A percentile compares a stretch with the other conserved stretches of the same genome.
Evolutionary conservation across 2,797 vertebrate species (phyloP).

Genomic region (Pogoniulus pusillus): DNA sequence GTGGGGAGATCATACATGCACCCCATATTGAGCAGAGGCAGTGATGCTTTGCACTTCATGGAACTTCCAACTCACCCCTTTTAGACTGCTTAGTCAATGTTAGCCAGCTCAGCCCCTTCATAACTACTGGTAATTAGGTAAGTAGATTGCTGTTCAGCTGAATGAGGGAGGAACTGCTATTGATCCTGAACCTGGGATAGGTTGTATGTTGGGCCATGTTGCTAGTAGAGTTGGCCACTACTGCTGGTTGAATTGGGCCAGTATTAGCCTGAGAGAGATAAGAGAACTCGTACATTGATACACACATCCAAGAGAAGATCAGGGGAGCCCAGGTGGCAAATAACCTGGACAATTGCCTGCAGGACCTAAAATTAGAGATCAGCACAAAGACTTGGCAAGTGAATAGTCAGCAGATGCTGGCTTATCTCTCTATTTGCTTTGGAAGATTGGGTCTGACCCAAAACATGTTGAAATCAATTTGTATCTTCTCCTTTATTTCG

Average conservation of each 20-base stretch:
- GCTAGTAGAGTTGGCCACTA: background rate
- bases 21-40: background rate
- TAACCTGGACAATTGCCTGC: conserved; percentile 35
- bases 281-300: background rate
- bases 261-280: background rate
- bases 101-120: background rate
- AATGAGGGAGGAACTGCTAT: background rate
- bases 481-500: conserved; percentile 31
- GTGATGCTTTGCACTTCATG: background rate
- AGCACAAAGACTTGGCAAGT: conserved; percentile 54
- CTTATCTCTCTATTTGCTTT: conserved; percentile 66
- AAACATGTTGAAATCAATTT: conserved; percentile 61
- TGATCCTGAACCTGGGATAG: background rate
- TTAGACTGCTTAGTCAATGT: background rate
- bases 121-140: background rate
- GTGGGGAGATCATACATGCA: background rate
- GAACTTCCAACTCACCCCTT: rapidly evolving
- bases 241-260: background rate
- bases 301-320: background rate
- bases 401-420: conserved; percentile 55
- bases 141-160: conserved; percentile 12
- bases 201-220: background rate
- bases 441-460: conserved; percentile 41
- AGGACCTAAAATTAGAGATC: conserved; percentile 59
- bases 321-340: conserved; percentile 55